Conservation (phyloP, 2,888 invertebrate species). For the Synanthedon tipuliformis region DNA sequence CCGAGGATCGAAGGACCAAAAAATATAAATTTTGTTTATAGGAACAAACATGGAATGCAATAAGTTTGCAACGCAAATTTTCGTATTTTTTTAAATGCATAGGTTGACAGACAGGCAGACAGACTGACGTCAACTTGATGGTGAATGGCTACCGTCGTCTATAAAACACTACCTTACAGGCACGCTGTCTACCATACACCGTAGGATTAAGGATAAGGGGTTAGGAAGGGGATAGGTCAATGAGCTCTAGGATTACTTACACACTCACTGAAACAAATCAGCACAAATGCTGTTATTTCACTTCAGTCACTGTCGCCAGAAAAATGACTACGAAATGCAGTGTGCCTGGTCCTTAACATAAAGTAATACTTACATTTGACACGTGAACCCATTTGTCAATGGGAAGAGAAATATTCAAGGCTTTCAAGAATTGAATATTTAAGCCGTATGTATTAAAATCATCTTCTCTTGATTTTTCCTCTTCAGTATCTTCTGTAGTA, state of each 20-base stretch:
- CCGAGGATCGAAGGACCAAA: no score
- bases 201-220: neutral
- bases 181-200: no score
- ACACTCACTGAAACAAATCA: neutral
- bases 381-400: slow-evolving; percentile 43
- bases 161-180: no score
- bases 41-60: no score
- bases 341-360: neutral
- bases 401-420: slow-evolving; percentile 35
- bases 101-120: no score
- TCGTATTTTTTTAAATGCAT: no score
- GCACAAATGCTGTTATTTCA: neutral
- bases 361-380: slow-evolving; percentile 12
- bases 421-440: slow-evolving; percentile 25
- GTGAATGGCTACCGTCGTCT: no score
- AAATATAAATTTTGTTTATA: no score
- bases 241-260: neutral
- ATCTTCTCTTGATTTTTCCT: neutral
- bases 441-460: slow-evolving; percentile 31
- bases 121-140: no score
- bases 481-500: neutral
- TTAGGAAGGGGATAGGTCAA: neutral
- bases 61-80: no score
- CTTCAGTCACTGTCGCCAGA: neutral
- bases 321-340: neutral